Evolutionary conservation across 1,140 invertebrate genomes (phyloP), one percentile per base, ranked within the genome.

Genomic region (Centruroides vittatus): DNA sequence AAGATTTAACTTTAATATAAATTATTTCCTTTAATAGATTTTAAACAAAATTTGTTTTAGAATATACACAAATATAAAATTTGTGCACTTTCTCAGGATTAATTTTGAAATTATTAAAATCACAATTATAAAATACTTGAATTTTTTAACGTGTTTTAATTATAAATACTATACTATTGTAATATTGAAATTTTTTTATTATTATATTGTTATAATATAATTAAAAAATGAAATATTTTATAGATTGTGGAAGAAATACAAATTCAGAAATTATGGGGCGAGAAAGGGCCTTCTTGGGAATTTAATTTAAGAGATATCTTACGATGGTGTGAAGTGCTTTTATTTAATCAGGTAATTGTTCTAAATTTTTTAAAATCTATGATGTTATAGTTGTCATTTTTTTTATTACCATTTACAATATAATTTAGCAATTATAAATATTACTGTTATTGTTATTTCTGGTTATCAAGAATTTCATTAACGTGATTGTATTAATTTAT

Each of bases 281-380:
- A 69, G 34, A 67, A 63, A 71, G 92, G 93, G 6, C 81, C 85
- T 1, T 93, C 93, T 0, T 98, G 90, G 86, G 96, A 99, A 73
- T 92, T 97, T 74, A 99, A 99, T 78, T 75, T 99, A 47, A 79
- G 97, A 68, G 97, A 99, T 73, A 78, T 99, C 59, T 85, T 86
- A 49, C 82, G 95, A 66, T 98, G 93, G 93, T 93, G 88, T 72
- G 83, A 95, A 70, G 73, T 80, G 0, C 76, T 79, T 3, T 64
- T 78, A 12, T 60, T 59, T 11, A 69, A 73, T 62, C 68, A 70
- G 65, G 69, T 64, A 47, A 23, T 23, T 56, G 3, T 57, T 48
- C 13, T 35, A 46, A 50, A 23, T 34, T 58, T 48, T 50, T 35
- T 2, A 52, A 35, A 47, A 12, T 47, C 2, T 35, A 55, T 55